Evolutionary conservation across 2,888 invertebrate species (phyloP).

Genomic region (Chymomyza amoena): DNA sequence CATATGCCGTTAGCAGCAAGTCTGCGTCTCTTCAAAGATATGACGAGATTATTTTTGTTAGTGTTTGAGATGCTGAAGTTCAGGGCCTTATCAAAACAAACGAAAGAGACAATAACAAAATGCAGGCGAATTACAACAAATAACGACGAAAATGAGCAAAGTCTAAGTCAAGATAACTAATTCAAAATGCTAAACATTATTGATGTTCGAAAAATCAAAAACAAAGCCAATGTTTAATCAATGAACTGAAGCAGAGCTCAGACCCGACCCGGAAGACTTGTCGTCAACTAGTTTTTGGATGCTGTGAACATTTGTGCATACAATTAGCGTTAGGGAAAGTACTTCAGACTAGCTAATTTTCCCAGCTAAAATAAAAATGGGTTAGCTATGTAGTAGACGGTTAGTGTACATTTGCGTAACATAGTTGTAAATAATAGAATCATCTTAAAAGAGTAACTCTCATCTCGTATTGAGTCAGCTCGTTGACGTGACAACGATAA

Average conservation of each 20-base stretch:
- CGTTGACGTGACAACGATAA: slow-evolving; percentile 57
- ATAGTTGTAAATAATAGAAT: slow-evolving; percentile 32
- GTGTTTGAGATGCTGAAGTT: slow-evolving; percentile 55
- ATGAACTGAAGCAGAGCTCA: slow-evolving; percentile 1
- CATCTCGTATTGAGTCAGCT: slow-evolving; percentile 24
- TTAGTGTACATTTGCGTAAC: slow-evolving; percentile 50
- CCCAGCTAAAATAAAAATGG: slow-evolving; percentile 45
- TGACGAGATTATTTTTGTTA: slow-evolving; percentile 24
- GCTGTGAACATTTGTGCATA: slow-evolving; percentile 38
- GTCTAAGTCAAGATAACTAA: not conserved
- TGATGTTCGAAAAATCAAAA: slow-evolving; percentile 17
- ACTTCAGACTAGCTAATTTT: slow-evolving; percentile 34
- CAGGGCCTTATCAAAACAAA: slow-evolving; percentile 39
- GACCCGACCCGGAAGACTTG: slow-evolving; percentile 62
- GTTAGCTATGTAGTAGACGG: slow-evolving; percentile 35
- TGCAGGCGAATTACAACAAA: slow-evolving; percentile 4
- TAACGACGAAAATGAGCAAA: not conserved
- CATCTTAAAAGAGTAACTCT: slow-evolving; percentile 40
- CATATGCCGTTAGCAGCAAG: slow-evolving; percentile 5
- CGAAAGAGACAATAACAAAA: slow-evolving; percentile 38
- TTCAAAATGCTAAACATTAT: slow-evolving; percentile 22
- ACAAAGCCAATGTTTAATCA: slow-evolving; percentile 4
- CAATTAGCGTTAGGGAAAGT: slow-evolving; percentile 50
- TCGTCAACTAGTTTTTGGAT: not conserved
- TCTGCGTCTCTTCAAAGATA: not conserved